Percentiles rank a stretch among this genome's conserved stretches.
Evolutionary conservation across 2,113 vertebrate species (phyloP).

Genomic region (Pipa parva): DNA sequence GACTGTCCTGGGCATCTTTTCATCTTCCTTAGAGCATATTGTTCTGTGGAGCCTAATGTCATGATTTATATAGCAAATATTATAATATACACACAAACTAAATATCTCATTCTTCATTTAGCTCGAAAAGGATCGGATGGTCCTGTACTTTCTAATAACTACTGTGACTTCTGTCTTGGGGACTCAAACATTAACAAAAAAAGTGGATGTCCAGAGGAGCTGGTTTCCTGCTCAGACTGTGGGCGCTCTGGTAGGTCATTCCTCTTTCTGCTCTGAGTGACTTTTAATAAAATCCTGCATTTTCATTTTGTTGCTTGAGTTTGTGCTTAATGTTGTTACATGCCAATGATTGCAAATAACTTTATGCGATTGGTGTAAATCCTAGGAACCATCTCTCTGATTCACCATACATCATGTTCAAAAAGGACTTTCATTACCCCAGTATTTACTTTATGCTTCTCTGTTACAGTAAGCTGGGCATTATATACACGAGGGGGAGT

Average conservation of each 20-base stretch:
- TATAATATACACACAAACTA: too few species aligned
- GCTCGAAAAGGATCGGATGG: constrained; percentile 88
- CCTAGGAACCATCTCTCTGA: too few species aligned
- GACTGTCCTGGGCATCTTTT: too few species aligned
- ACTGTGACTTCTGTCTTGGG: constrained; percentile 93
- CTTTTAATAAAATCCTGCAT: constrained; percentile 33
- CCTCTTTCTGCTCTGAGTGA: constrained; percentile 18
- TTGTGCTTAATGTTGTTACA: constrained; percentile 2
- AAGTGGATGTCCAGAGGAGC: constrained; percentile 84
- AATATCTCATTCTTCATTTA: constrained; percentile 52
- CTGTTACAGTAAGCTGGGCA: too few species aligned
- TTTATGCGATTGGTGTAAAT: not conserved
- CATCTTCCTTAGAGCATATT: too few species aligned
- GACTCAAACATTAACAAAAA: constrained; percentile 90
- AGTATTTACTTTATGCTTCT: too few species aligned
- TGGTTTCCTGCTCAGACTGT: constrained; percentile 89
- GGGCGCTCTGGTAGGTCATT: constrained; percentile 83
- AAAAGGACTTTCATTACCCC: too few species aligned
- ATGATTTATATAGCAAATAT: too few species aligned
- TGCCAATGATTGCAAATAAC: not conserved
- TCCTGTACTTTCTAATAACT: constrained; percentile 87
- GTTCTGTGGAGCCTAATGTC: too few species aligned
- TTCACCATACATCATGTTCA: too few species aligned
- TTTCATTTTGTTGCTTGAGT: not conserved
- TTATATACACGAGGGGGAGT: too few species aligned